Evolutionary conservation across 2,888 invertebrate species (phyloP).

Genomic region (Tuta absoluta): DNA sequence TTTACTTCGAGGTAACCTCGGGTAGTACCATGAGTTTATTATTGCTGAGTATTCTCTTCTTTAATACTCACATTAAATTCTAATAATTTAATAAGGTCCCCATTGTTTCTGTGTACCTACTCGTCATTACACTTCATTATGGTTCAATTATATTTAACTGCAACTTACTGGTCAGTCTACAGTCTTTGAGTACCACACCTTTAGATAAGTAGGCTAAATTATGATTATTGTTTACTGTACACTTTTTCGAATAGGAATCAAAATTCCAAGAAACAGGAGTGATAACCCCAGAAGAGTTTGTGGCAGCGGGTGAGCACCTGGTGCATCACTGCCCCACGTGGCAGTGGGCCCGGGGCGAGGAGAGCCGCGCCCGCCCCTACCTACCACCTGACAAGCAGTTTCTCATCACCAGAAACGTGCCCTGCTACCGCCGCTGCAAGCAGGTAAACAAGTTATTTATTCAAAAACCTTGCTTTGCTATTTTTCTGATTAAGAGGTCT

Average conservation of each 20-base stretch:
- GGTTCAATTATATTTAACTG: too few relatives aligned
- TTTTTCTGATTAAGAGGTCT: too few relatives aligned
- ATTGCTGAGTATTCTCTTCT: not conserved
- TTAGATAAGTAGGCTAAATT: too few relatives aligned
- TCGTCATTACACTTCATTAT: not conserved
- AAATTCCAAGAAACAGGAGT: constrained; percentile 99
- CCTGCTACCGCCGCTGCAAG: constrained; percentile 97
- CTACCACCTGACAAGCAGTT: constrained; percentile 98
- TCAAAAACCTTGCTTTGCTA: too few relatives aligned
- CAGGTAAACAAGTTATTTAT: constrained; percentile 77
- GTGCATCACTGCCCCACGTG: constrained; percentile 99
- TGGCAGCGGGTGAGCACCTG: constrained; percentile 98
- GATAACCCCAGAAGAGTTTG: constrained; percentile 99
- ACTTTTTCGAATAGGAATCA: constrained; percentile 86
- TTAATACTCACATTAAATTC: not conserved
- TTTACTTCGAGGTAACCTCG: too few relatives aligned
- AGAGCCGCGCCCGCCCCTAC: constrained; percentile 92
- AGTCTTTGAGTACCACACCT: too few relatives aligned
- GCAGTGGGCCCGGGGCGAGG: constrained; percentile 98
- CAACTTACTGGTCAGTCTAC: too few relatives aligned
- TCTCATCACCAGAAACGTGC: constrained; percentile 97
- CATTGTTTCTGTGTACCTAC: not conserved
- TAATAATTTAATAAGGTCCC: not conserved
- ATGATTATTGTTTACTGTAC: not conserved
- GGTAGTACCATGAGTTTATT: too few relatives aligned